Conservation (phyloP, 2,888 invertebrate genomes). For the Chrysomela aeneicollis region DNA sequence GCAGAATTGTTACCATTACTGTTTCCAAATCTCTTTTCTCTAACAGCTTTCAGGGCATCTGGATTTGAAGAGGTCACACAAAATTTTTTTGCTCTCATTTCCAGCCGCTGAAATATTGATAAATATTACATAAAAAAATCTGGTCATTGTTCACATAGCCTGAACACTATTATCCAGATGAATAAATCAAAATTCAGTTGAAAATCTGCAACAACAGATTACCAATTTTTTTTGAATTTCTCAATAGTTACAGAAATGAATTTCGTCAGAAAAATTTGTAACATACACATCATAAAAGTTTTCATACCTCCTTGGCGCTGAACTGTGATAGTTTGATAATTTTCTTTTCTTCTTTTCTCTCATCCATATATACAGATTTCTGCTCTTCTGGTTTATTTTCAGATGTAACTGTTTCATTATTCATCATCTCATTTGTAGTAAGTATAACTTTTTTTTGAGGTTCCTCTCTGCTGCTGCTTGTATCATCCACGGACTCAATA, state of each 20-base stretch:
- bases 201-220: too few relatives aligned
- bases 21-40: constrained; percentile 72
- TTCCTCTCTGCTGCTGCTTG: constrained; percentile 51
- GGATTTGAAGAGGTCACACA: constrained; percentile 69
- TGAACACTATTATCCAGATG: too few relatives aligned
- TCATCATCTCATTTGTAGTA: constrained; percentile 62
- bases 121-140: too few relatives aligned
- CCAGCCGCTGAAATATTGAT: constrained; percentile 67
- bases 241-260: too few relatives aligned
- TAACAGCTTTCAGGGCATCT: constrained; percentile 71
- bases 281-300: constrained; percentile 20
- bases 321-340: constrained; percentile 68
- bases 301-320: constrained; percentile 65
- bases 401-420: constrained; percentile 37
- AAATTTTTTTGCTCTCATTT: constrained; percentile 84
- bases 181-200: too few relatives aligned
- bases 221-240: too few relatives aligned
- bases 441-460: constrained; percentile 70
- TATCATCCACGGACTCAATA: constrained; percentile 40
- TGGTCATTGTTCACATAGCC: too few relatives aligned
- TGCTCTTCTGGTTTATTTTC: constrained; percentile 43
- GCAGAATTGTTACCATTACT: constrained; percentile 27
- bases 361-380: constrained; percentile 41
- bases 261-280: too few relatives aligned
- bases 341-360: constrained; percentile 59